phyloP scores from a whole-genome alignment of 2,797 vertebrate genomes.

The Mionectes olivaceus region DNA sequence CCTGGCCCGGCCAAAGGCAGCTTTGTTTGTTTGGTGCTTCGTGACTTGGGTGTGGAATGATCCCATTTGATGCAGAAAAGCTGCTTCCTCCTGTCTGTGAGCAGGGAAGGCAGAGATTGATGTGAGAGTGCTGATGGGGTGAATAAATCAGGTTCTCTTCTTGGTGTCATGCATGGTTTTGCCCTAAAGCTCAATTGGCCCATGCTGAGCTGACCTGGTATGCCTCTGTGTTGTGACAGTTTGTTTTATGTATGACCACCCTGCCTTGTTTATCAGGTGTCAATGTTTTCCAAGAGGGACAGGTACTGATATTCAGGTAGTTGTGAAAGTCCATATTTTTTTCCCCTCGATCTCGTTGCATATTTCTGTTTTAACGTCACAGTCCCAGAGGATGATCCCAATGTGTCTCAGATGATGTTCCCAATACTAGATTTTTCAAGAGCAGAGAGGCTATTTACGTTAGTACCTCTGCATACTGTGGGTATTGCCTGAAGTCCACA shows the following conservation, averaged over 20 bases:
- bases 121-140: not conserved
- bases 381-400: not conserved
- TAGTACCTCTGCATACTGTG: not conserved
- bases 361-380: not conserved
- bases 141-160: not conserved
- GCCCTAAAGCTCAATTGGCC: not conserved
- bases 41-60: not conserved
- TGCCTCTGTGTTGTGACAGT: not conserved
- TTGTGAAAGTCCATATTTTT: not conserved
- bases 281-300: not conserved
- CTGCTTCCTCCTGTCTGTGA: not conserved
- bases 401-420: not conserved
- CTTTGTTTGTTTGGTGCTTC: not conserved
- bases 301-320: not conserved
- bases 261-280: not conserved
- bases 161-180: rapidly evolving
- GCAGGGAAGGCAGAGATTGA: not conserved
- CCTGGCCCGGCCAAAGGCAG: not conserved
- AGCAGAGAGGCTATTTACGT: not conserved
- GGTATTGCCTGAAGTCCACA: not conserved
- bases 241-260: not conserved
- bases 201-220: not conserved
- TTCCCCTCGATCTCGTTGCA: not conserved
- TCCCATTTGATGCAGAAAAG: not conserved
- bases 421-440: not conserved